phyloP scores from a whole-genome alignment of 1,140 invertebrate genomes.

The Drosophila sp. region DNA sequence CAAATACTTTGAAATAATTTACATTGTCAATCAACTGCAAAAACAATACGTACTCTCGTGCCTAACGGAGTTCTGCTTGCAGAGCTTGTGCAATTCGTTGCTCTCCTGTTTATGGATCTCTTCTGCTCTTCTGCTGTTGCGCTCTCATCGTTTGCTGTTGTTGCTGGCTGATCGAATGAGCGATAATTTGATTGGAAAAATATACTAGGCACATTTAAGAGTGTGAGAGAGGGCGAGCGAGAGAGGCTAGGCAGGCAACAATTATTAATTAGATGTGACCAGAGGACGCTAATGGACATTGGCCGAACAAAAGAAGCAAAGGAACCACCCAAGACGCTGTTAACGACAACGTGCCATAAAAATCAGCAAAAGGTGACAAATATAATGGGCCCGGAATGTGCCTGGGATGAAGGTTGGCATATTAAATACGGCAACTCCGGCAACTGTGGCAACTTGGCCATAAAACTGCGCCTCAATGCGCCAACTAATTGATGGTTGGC shows the following conservation, averaged over 20 bases:
- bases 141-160: not conserved
- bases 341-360: constrained; percentile 63
- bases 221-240: not conserved
- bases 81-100: not conserved
- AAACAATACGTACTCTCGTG: constrained; percentile 13
- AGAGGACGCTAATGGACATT: constrained; percentile 25
- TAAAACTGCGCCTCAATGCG: constrained; percentile 52
- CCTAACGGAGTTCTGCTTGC: not conserved
- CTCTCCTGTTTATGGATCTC: not conserved
- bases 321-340: constrained; percentile 39
- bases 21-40: constrained; percentile 9
- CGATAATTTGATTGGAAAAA: constrained; percentile 1
- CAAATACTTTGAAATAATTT: constrained; percentile 15
- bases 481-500: constrained; percentile 36
- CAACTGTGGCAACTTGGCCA: constrained; percentile 27
- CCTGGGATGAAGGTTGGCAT: constrained; percentile 21
- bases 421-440: constrained; percentile 36
- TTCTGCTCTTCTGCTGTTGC: not conserved
- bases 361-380: constrained; percentile 72
- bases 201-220: not conserved
- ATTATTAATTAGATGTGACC: constrained; percentile 49
- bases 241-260: not conserved
- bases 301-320: constrained; percentile 25
- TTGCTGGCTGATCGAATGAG: not conserved
- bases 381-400: constrained; percentile 49